phyloP scores from a whole-genome alignment of 23 tunicate species.

The Ciona savignyi region DNA sequence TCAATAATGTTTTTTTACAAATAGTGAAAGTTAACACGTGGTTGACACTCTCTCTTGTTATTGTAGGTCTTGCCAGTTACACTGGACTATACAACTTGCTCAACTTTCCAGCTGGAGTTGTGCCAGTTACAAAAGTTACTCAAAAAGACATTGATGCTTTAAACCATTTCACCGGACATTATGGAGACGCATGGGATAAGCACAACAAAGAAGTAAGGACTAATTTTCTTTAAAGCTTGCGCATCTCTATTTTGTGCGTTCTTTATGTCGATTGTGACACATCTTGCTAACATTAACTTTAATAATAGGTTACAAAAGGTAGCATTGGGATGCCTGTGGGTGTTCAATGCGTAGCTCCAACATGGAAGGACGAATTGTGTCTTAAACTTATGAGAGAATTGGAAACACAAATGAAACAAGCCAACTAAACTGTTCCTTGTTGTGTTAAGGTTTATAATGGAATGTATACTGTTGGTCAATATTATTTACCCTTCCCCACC shows the following conservation, averaged over 20 bases:
- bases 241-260: no score
- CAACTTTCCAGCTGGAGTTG: conserved; percentile 65
- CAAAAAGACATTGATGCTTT: conserved; percentile 21
- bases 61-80: conserved; percentile 36
- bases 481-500: no score
- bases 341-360: conserved; percentile 61
- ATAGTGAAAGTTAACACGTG: no score
- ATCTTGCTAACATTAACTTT: no score
- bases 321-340: conserved; percentile 81
- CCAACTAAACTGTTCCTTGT: no score
- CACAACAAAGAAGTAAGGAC: conserved; percentile 35
- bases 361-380: no score
- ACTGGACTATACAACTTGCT: conserved; percentile 42
- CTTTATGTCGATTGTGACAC: no score
- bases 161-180: conserved; percentile 28
- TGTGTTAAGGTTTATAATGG: no score
- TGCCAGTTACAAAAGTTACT: conserved; percentile 54
- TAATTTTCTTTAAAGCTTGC: no score
- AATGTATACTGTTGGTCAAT: no score
- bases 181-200: conserved; percentile 45
- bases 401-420: no score
- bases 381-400: conserved; percentile 64
- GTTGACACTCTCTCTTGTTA: background rate
- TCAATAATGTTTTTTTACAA: no score
- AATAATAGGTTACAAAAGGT: conserved; percentile 26